Evolutionary conservation across 2,797 vertebrate genomes (phyloP).

Genomic region (Mormyrops attenuatus): DNA sequence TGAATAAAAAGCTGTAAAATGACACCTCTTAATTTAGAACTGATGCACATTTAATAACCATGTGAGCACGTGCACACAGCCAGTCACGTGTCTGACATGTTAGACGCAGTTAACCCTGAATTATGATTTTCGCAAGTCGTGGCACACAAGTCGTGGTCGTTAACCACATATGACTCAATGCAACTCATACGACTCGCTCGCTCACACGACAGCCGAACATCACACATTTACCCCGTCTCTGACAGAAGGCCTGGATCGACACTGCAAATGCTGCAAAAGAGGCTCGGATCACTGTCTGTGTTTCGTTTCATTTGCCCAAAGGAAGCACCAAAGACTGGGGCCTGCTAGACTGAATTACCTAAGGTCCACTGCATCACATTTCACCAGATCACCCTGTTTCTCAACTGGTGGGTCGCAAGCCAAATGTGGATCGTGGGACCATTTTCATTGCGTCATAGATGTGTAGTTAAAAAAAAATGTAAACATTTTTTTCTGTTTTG

Average conservation of each 20-base stretch:
- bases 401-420: not conserved
- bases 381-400: not conserved
- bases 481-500: not conserved
- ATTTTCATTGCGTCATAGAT: not conserved
- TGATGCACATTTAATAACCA: not conserved
- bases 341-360: not conserved
- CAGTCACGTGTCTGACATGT: not conserved
- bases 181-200: not conserved
- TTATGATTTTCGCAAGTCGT: not conserved
- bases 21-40: not conserved
- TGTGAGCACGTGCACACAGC: not conserved
- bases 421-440: not conserved
- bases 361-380: not conserved
- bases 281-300: not conserved
- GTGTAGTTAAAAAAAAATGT: not conserved
- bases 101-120: not conserved
- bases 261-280: not conserved
- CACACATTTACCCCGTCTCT: not conserved
- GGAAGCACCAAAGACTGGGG: not conserved
- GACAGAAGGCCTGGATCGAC: not conserved
- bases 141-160: not conserved
- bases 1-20: not conserved
- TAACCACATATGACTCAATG: no score
- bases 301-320: not conserved
- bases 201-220: not conserved